Evolutionary conservation across 2,888 invertebrate genomes (phyloP), one percentile per base, ranked within the genome.

Genomic region (Argyresthia goedartella): DNA sequence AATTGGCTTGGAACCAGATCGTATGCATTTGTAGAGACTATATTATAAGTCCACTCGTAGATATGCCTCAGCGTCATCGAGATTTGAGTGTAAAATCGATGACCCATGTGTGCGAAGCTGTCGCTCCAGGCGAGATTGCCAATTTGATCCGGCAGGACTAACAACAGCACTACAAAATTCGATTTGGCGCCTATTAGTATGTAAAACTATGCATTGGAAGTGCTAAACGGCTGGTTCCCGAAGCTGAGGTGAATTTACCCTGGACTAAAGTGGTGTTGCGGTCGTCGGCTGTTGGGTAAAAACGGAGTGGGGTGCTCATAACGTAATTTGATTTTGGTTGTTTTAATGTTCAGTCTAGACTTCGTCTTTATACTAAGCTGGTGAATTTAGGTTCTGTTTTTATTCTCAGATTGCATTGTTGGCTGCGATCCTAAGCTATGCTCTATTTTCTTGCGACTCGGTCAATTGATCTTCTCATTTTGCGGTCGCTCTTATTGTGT

Each of bases 171-270:
- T 44, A 52, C 51, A 45, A 52, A 54, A 57, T 59, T 58, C 53
- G 56, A 59, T 56, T 60, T 54, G 56, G 54, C 54, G 42, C 52
- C 55, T 59, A 55, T 69, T 62, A 63, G 60, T 66, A 71, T 71
- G 72, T 64, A 67, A 72, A 72, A 65, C 65, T 72, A 72, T 72
- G 70, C 67, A 70, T 69, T 63, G 53, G 48, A 44, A 25, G 56
- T 49, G 53, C 42, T 56, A 57, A 60, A 59, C 53, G 57, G 54
- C 55, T 54, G 57, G 58, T 53, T 57, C 59, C 59, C 54, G 58
- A 62, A 34, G 49, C 52, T 55, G 65, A 65, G 71, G 70, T 69
- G 68, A 68, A 66, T 57, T 53, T 59, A 58, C 55, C 57, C 49
- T 64, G 60, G 57, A 52, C 58, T 59, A 68, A 71, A 72, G 69